Percentiles rank a stretch among this genome's conserved stretches.
Conservation (phyloP, 2,113 vertebrate genomes). For the Paracanthobrama guichenoti region DNA sequence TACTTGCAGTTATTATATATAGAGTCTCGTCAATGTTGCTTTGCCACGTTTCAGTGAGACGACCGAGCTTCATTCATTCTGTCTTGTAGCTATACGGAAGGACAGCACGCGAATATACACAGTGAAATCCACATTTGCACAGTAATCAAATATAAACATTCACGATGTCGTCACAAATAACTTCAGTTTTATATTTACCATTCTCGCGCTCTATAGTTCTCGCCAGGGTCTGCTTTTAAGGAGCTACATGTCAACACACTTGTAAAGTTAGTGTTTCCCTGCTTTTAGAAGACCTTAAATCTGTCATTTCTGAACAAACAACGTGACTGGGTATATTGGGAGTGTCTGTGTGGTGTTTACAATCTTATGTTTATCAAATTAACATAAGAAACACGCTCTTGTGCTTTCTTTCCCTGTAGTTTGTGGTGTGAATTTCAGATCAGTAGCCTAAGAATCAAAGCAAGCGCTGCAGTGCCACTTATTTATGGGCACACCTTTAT, state of each 20-base stretch:
- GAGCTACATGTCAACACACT: neutral
- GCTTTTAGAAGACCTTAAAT: slow-evolving; percentile 3
- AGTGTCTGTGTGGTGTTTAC: neutral
- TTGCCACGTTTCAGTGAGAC: neutral
- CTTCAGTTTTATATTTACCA: neutral
- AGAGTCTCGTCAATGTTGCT: neutral
- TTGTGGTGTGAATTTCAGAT: neutral
- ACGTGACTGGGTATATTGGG: neutral
- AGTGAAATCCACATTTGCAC: neutral
- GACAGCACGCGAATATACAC: neutral
- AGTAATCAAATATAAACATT: neutral
- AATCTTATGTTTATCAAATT: neutral
- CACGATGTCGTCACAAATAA: neutral
- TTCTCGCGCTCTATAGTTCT: neutral
- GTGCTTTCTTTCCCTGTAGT: neutral
- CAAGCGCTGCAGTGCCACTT: neutral
- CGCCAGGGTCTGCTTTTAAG: neutral
- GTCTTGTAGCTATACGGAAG: neutral
- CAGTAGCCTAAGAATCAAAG: neutral
- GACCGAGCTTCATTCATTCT: slow-evolving; percentile 23
- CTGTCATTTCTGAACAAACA: neutral
- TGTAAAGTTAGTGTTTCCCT: neutral
- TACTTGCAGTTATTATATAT: neutral
- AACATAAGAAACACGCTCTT: neutral
- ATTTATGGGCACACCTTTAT: neutral